Evolutionary conservation across 2,888 invertebrate genomes (phyloP), one percentile per base, ranked within the genome.

Genomic region (Euzophera pinguis): DNA sequence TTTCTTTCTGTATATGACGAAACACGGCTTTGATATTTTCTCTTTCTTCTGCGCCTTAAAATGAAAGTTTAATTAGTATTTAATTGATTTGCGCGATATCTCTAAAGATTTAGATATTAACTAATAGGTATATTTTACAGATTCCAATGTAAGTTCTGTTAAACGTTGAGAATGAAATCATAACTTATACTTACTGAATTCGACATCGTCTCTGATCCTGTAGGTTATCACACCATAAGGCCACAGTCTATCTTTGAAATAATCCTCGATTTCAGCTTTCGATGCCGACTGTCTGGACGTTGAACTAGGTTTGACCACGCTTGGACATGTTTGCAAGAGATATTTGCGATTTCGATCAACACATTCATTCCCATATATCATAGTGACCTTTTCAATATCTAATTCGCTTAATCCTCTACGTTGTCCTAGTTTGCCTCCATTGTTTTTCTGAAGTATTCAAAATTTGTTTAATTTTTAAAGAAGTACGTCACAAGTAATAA

Each of bases 11-110:
- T 55, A 90, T 81, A 56, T 89, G 88, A 27, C 63, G 58, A 9
- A 90, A 73, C 0, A 88, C 89, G 12, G 84, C 73, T 10, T 70
- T 63, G 4, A 90, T 82, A 42, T 89, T 88, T 61, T 83, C 81
- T 55, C 59, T 73, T 70, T 90, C 89, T 69, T 90, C 89, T 32
- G 67, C 53, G 47, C 86, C 89, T 89, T 60, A 32, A 41, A 50
- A 22, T 0, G 6, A 6, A 32, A 9, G 7, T 4, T 6, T 29
- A 29, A 29, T 6, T 29, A 29, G 7, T 29, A 29, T 29, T 29
- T 29, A 29, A 6, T 4, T 4, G 29, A 29, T 29, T 6, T 6
- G 29, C 7, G 5, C 29, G 29, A 4, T 7, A 29, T 29, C 7
- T 4, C 29, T 6, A 29, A 7, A 6, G 29, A 29, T 29, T 29